A percentile compares a stretch with the other conserved stretches of the same genome.
phyloP scores from a whole-genome alignment of 2,113 vertebrate genomes.

The Psilopsiagon aurifrons region DNA sequence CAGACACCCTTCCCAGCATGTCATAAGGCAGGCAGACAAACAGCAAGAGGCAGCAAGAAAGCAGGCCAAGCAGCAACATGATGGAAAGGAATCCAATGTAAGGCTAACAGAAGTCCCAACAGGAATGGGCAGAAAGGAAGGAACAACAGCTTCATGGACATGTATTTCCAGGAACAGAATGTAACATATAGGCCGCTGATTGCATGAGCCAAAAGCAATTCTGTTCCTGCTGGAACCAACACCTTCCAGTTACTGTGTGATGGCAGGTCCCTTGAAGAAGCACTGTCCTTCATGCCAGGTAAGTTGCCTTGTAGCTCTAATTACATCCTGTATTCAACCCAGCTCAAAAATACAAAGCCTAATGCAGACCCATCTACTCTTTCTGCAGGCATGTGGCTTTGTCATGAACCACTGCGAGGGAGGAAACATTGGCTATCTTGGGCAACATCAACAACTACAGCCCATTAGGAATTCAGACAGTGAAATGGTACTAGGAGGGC shows the following conservation, averaged over 20 bases:
- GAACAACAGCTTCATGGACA: slow-evolving; percentile 11
- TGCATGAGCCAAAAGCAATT: neutral
- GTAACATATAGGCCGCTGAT: neutral
- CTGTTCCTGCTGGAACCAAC: neutral
- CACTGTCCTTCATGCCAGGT: neutral
- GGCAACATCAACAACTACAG: neutral
- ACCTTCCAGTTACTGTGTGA: neutral
- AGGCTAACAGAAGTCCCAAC: neutral
- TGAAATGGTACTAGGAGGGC: neutral
- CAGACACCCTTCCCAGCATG: neutral
- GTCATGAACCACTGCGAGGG: neutral
- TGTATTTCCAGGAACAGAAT: neutral
- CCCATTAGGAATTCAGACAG: neutral
- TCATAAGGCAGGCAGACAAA: slow-evolving; percentile 48
- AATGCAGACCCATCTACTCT: neutral
- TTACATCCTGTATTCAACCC: neutral
- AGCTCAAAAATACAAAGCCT: neutral
- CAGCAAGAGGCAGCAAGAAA: slow-evolving; percentile 11
- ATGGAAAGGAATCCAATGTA: neutral
- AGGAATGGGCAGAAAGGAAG: neutral
- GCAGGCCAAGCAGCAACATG: slow-evolving; percentile 26
- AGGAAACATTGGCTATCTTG: neutral
- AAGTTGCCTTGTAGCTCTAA: neutral
- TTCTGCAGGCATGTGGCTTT: neutral
- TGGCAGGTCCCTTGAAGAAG: neutral